phyloP scores from a whole-genome alignment of 2,797 vertebrate genomes.

The Odontamblyopus rebecca region DNA sequence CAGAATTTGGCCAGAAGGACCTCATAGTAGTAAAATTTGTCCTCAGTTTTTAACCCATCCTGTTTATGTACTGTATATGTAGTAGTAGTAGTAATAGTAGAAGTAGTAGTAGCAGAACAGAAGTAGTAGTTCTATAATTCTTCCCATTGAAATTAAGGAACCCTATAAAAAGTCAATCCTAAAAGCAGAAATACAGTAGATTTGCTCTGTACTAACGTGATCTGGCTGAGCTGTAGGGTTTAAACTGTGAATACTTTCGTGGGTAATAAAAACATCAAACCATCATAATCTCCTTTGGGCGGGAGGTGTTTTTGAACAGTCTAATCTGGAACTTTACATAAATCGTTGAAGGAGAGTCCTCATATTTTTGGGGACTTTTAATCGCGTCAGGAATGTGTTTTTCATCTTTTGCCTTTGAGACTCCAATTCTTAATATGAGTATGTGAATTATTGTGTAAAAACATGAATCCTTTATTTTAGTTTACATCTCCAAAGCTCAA shows the following conservation, averaged over 20 bases:
- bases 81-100: too few relatives aligned
- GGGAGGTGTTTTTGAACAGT: background rate
- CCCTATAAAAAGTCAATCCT: background rate
- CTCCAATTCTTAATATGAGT: background rate
- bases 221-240: background rate
- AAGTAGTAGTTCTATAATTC: too few relatives aligned
- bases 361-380: slow-evolving; percentile 16
- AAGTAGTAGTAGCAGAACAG: too few relatives aligned
- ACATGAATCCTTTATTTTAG: background rate
- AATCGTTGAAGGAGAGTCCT: slow-evolving; percentile 1
- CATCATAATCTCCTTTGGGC: background rate
- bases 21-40: too few relatives aligned
- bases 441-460: slow-evolving; percentile 9
- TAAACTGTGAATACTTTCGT: background rate
- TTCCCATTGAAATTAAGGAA: background rate
- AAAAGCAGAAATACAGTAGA: too few relatives aligned
- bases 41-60: too few relatives aligned
- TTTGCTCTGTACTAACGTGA: background rate
- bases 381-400: slow-evolving; percentile 37
- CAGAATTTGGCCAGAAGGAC: too few relatives aligned
- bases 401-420: slow-evolving; percentile 15
- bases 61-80: too few relatives aligned
- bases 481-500: too few relatives aligned
- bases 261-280: slow-evolving; percentile 7
- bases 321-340: slow-evolving; percentile 3